Base-by-base conservation (phyloP, 2,113 vertebrate genomes). In the Athene cunicularia region DNA sequence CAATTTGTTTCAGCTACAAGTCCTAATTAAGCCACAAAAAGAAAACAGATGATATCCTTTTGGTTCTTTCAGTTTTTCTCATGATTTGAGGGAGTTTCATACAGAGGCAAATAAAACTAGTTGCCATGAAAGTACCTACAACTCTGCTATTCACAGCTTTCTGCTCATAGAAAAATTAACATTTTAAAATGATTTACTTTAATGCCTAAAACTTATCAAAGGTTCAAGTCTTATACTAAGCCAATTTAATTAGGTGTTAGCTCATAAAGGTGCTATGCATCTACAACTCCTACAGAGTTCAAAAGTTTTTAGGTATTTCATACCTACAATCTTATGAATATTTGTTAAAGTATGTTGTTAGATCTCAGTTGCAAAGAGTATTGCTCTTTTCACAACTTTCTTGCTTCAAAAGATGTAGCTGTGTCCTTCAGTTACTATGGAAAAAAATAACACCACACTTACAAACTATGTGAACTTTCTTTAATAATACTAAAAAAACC, bases 1-100 rank as follows among this genome's bases (percentile, higher is more conserved):
- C 23, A 67, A 63, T 81, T 91, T 87, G 70, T 89, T 93, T 85
- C 43, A 96, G 90, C 73, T 94, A 91, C 41, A 89, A 91, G 95
- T 82, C 80, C 87, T 43, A 91, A 79, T 95, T 96, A 96, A 91
- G 52, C 9, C 43, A 81, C 32, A 91, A 81, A 91, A 91, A 93
- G 62, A 56, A 95, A 97, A 47, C 26, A 85, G 26, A 88, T 74
- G 7, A 90, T 41, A n/a, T 12, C 13, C 5, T 35, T 93, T 84
- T 64, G 64, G 24, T 50, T 66, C 13, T 66, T 77, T 49, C 74
- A 35, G 8, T 87, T 86, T 58, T 89, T 86, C 21, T 50, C 59
- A 50, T 33, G 30, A 28, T 67, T 67, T 91, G 55, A 96, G 37
- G 16, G n/a, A 84, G 27, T 77, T 91, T 88, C 22, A 93, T 28